Evolutionary conservation across 2,888 invertebrate genomes (phyloP), one percentile per base, ranked within the genome.

Genomic region (Cephus sareptanus): DNA sequence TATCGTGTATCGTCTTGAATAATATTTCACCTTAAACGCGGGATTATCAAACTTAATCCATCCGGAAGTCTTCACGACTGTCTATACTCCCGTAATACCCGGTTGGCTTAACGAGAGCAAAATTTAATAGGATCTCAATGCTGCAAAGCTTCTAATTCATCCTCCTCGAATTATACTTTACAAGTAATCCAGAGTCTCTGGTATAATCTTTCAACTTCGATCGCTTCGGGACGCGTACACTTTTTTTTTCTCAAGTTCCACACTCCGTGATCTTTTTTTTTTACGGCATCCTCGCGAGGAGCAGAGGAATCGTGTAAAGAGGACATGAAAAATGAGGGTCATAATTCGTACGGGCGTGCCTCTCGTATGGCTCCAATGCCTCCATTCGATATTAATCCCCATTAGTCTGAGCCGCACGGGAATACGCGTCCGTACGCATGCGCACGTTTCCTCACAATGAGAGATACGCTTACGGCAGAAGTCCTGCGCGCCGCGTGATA

Each of bases 401-500:
- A 78, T 78, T 78, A 78, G 78, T 78, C 78, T 78, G 37, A 75
- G 75, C 37, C 71, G 56, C 76, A 34, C 76, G 35, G 40, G 75
- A 37, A 78, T 73, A 40, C 78, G 75, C 75, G 75, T 73, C 11
- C 34, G 73, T 34, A 76, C 40, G 73, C 78, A 75, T 78, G 69
- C 73, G 75, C 73, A 76, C 71, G 34, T 31, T 71, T 34, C 71
- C 71, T 34, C 71, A 34, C 71, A 71, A 74, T 33, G 74, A 35
- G 35, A 30, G 74, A 34, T 74, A 37, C 74, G 37, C n/a, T 74
- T n/a, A 34, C 74, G 74, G 74, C 75, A 79, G 78, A 80, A 81
- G 78, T 80, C 81, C 73, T 73, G 75, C 77, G 80, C 75, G 76
- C 78, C 73, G 37, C 79, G 80, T 84, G 86, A 85, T 85, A 82